Conservation (phyloP, 2,113 vertebrate genomes). For the sheep (Ovis aries) region DNA sequence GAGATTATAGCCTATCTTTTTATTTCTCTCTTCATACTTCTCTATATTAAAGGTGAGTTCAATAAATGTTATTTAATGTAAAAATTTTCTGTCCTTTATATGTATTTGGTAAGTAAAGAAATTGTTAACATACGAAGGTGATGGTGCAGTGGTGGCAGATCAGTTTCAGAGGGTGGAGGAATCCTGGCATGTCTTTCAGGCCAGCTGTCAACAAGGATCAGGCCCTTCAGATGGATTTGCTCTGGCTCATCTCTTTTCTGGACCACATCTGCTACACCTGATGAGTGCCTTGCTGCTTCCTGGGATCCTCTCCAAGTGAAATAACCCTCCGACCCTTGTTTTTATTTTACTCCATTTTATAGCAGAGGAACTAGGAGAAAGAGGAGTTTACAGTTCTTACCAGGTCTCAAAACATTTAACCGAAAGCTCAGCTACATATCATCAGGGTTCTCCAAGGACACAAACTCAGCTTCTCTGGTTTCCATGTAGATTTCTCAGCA, state of each 20-base stretch:
- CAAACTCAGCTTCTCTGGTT: neutral
- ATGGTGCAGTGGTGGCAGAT: neutral
- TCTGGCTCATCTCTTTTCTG: neutral
- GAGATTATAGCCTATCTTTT: neutral
- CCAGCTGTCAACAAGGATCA: neutral
- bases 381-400: neutral
- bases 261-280: neutral
- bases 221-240: neutral
- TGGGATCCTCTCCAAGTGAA: neutral
- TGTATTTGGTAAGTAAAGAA: neutral
- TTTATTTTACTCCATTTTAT: constrained; percentile 44
- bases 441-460: neutral
- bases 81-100: neutral
- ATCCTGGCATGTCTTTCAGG: neutral
- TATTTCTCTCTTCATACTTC: neutral
- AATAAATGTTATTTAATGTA: neutral
- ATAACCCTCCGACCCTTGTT: constrained; percentile 29
- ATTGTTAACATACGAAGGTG: neutral
- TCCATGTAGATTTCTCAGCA: neutral
- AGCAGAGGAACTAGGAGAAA: constrained; percentile 38
- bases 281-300: neutral
- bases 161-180: neutral
- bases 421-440: neutral
- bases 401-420: neutral
- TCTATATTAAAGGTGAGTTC: neutral